Conservation (phyloP, 2,113 vertebrate species). For the Pardalotus punctatus region DNA sequence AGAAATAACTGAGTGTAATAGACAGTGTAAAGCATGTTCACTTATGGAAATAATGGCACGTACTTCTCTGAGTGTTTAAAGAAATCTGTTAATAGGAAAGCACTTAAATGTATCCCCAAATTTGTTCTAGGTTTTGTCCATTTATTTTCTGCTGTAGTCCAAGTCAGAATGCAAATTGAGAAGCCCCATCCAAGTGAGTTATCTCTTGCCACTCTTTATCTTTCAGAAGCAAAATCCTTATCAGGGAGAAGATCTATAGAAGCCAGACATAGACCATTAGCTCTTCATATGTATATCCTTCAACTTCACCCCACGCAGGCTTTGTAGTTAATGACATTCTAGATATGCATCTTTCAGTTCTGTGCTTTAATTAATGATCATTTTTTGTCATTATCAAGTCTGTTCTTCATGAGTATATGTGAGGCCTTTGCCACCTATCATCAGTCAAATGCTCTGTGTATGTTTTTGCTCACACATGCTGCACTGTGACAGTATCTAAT, state of each 20-base stretch:
- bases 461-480: background rate
- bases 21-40: rapidly evolving
- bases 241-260: background rate
- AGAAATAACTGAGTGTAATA: background rate
- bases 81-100: background rate
- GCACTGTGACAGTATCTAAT: background rate
- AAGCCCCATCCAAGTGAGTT: background rate
- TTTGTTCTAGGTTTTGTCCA: rapidly evolving
- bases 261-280: background rate
- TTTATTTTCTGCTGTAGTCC: background rate
- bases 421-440: background rate
- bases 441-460: background rate
- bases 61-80: background rate
- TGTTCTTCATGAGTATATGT: background rate
- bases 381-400: conserved; percentile 10
- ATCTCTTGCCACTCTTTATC: conserved; percentile 13
- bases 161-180: background rate
- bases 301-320: background rate
- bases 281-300: background rate
- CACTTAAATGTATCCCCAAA: background rate
- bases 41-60: background rate
- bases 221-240: conserved; percentile 11
- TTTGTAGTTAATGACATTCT: background rate
- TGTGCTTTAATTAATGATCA: conserved; percentile 18
- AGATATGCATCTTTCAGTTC: conserved; percentile 33